A percentile compares a stretch with the other conserved stretches of the same genome.
These are phyloP conservation scores for Aricia artaxerxes DNA, from an alignment of 2,888 invertebrate species.

Conservation along the genomic window DNA sequence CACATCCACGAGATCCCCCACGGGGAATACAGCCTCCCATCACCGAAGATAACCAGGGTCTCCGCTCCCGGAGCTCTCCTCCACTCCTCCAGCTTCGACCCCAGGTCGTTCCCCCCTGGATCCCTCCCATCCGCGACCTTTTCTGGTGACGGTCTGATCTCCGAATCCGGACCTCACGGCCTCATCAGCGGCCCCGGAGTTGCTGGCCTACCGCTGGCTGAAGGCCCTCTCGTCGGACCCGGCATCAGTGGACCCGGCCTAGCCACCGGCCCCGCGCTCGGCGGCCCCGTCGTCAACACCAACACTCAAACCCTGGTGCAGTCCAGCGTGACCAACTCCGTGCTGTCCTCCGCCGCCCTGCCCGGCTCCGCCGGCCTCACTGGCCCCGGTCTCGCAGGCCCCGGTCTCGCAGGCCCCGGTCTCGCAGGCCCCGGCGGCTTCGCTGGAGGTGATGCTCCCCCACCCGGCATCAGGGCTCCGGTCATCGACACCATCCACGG, in stretches of 20 bases:
- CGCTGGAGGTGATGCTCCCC: constrained; percentile 52
- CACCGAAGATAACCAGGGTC: constrained; percentile 36
- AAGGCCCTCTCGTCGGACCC: neutral
- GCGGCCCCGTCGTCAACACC: constrained; percentile 45
- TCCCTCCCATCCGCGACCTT: constrained; percentile 68
- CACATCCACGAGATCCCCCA: constrained; percentile 41
- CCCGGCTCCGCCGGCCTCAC: neutral
- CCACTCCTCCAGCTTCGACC: constrained; percentile 61
- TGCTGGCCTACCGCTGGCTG: constrained; percentile 34
- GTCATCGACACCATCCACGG: constrained; percentile 70
- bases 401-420: constrained; percentile 41
- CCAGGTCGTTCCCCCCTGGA: constrained; percentile 69
- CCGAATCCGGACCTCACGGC: constrained; percentile 38
- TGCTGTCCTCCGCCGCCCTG: constrained; percentile 30
- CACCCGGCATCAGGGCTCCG: constrained; percentile 60
- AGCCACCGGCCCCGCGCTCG: constrained; percentile 32
- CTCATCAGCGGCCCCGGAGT: constrained; percentile 40
- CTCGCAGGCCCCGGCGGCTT: constrained; percentile 34
- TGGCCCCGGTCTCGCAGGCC: constrained; percentile 14
- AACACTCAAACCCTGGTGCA: constrained; percentile 4
- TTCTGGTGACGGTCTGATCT: constrained; percentile 50
- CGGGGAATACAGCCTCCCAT: constrained; percentile 37
- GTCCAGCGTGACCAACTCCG: neutral
- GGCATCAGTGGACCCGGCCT: neutral
- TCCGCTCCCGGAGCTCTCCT: constrained; percentile 43